Evolutionary conservation across 2,888 invertebrate species (phyloP).

Genomic region (Theodoxus fluviatilis): DNA sequence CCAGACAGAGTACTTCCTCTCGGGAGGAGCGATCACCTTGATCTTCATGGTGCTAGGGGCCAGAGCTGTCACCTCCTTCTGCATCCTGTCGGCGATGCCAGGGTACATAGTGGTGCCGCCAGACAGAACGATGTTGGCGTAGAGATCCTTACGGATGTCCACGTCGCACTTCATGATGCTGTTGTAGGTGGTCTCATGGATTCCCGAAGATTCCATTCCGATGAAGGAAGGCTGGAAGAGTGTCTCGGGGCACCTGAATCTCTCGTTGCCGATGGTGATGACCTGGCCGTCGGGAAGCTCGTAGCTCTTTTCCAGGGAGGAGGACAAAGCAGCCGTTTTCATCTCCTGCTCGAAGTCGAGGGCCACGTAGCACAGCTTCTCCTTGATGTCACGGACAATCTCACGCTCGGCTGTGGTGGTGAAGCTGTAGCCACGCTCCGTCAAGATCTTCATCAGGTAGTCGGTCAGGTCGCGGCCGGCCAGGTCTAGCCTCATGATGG

Average conservation of each 20-base stretch:
- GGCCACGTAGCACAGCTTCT: constrained; percentile 93
- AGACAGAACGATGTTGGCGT: constrained; percentile 5
- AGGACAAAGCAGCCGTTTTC: constrained; percentile 63
- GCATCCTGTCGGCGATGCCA: constrained; percentile 8
- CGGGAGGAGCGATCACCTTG: constrained; percentile 21
- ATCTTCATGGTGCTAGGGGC: not conserved
- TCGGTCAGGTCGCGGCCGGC: constrained; percentile 53
- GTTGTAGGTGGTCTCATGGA: constrained; percentile 44
- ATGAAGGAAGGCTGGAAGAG: constrained; percentile 64
- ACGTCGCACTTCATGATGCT: constrained; percentile 47
- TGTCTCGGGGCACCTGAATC: constrained; percentile 61
- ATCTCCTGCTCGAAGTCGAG: constrained; percentile 86
- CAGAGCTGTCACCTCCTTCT: not conserved
- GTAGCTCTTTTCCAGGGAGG: constrained; percentile 56
- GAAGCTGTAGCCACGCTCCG: constrained; percentile 62
- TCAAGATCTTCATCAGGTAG: constrained; percentile 69
- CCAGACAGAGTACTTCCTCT: constrained; percentile 72
- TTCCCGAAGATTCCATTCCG: constrained; percentile 47
- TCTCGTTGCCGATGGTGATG: constrained; percentile 57
- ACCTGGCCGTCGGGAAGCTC: constrained; percentile 59
- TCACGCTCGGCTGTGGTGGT: constrained; percentile 82
- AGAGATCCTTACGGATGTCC: constrained; percentile 44
- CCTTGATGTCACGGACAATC: constrained; percentile 93
- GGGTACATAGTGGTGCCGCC: constrained; percentile 17
- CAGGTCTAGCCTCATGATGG: constrained; percentile 48